Percentiles rank a stretch among this genome's conserved stretches.
Evolutionary conservation across 2,113 vertebrate genomes (phyloP).

Genomic region (Scophthalmus maximus): DNA sequence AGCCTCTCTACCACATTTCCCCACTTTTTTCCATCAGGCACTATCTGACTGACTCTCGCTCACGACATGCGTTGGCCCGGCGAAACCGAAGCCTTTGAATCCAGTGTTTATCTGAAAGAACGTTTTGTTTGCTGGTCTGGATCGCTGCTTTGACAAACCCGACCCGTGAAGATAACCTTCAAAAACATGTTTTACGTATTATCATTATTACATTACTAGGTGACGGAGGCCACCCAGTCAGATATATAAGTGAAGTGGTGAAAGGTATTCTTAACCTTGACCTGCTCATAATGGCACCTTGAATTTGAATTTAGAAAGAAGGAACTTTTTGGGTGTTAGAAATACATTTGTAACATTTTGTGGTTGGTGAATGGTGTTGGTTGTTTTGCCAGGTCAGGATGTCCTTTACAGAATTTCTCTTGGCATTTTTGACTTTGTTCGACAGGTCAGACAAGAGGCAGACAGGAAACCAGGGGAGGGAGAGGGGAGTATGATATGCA

Average conservation of each 20-base stretch:
- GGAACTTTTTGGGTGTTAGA: too few species aligned
- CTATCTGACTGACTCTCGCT: slow-evolving; percentile 29
- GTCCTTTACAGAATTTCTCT: neutral
- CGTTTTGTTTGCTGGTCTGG: slow-evolving; percentile 35
- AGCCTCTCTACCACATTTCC: slow-evolving; percentile 33
- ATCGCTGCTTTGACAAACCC: slow-evolving; percentile 22
- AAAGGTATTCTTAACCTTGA: neutral
- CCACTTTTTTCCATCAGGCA: slow-evolving; percentile 42
- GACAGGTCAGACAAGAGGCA: neutral
- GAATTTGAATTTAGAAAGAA: neutral
- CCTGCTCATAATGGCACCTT: neutral
- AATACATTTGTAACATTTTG: neutral
- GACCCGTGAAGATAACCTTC: neutral
- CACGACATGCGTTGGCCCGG: slow-evolving; percentile 24
- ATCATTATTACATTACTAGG: slow-evolving; percentile 7
- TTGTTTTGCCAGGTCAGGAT: neutral
- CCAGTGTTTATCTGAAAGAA: slow-evolving; percentile 29
- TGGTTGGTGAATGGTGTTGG: neutral
- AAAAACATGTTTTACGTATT: too few species aligned
- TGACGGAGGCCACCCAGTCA: slow-evolving; percentile 13
- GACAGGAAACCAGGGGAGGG: neutral
- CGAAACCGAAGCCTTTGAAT: slow-evolving; percentile 57
- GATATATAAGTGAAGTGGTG: slow-evolving; percentile 1
- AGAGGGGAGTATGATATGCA: neutral
- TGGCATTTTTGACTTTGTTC: neutral